Evolutionary conservation across 2,797 vertebrate genomes (phyloP), one percentile per base, ranked within the genome.

Genomic region (Chaunax sp.): DNA sequence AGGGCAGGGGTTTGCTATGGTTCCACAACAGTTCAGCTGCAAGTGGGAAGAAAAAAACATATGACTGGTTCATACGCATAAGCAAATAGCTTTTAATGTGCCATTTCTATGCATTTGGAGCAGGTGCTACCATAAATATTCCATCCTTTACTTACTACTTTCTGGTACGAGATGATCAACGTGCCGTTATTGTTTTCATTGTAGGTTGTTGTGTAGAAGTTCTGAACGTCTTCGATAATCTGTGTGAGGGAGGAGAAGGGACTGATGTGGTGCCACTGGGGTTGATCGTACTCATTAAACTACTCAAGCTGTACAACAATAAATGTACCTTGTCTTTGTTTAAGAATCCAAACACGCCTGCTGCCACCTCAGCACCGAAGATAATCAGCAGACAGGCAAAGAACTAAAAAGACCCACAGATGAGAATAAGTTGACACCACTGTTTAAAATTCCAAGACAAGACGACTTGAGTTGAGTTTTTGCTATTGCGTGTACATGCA

Each of bases 341-440:
- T 70, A 99, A 77, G 87, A 99, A 99, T 60, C 96, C 96, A 92
- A 99, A 98, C 57, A 98, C 96, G 40, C 97, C 97, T 49, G 97
- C 96, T 38, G 97, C 96, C 67, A 99, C 87, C 89, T 99, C 98
- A 40, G 97, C 95, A 35, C 96, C 97, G 85, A 99, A 99, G 91
- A 99, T 98, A 87, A 99, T 96, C 90, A 99, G 77, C 33, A 99
- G 93, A 72, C 96, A 98, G 75, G 96, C 92, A 77, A 99, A 99
- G 89, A 99, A 99, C 98, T 99, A 87, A 3, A 40, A 50, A 52
- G 25, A 28, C 4, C 35, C 35, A 63, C 19, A 40, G 1, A 30
- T 40, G 3, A 52, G 9, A 56, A 11, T 12, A 1, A 33, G 4
- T 9, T 4, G n/a, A n/a, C n/a, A n/a, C n/a, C n/a, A n/a, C n/a